phyloP scores from a whole-genome alignment of 2,113 vertebrate genomes.

The Chauna torquata region DNA sequence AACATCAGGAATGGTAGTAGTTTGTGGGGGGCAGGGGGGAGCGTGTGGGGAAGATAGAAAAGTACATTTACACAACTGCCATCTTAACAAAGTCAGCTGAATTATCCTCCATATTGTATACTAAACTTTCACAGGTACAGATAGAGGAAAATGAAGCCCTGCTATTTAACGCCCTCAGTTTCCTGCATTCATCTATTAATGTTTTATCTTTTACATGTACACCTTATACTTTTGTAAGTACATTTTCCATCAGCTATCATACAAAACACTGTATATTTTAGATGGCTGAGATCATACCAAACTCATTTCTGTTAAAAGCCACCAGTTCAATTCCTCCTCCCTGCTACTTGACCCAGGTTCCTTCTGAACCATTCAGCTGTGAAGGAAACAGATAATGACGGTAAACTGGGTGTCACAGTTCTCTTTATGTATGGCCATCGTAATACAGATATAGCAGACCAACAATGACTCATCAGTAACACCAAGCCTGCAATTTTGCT shows the following conservation, averaged over 20 bases:
- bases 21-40: background rate
- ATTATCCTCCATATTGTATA: background rate
- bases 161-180: rapidly evolving
- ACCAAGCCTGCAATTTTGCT: conserved; percentile 53
- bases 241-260: background rate
- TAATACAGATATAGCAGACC: background rate
- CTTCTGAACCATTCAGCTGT: background rate
- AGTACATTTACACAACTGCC: background rate
- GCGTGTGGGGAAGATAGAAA: background rate
- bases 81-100: background rate
- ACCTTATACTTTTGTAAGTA: background rate
- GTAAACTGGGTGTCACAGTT: background rate
- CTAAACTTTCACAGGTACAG: background rate
- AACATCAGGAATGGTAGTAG: background rate
- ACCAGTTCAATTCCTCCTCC: background rate
- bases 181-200: background rate
- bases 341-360: background rate
- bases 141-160: background rate
- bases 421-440: background rate
- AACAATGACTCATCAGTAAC: conserved; percentile 51
- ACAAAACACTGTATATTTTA: background rate
- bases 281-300: background rate
- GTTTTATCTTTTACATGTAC: background rate
- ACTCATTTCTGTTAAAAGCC: background rate
- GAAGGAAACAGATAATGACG: background rate